Evolutionary conservation across 37 sponge, comb jelly and placozoan species (phyloP), one percentile per base, ranked within the genome.

Genomic region (Haliclona indistincta): DNA sequence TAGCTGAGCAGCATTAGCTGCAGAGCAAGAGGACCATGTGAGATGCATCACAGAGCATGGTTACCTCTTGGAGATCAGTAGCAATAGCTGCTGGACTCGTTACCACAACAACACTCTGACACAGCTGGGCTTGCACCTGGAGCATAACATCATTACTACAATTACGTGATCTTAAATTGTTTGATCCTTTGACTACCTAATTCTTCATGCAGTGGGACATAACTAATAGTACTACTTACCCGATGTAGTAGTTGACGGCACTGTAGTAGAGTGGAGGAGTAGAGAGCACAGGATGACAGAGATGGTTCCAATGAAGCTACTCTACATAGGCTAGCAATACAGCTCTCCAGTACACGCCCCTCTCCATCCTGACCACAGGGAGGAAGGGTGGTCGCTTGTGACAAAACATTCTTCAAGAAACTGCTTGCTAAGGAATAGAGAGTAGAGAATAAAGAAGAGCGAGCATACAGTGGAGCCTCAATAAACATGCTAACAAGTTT

Each of bases 1-100:
- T 86, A 86, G 19, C 64, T 40, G 10, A 77, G 67, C 7, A 77
- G 83, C 41, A 82, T 51, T 41, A 82, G 51, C 83, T 82, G 45
- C 38, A 65, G 47, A 26, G 34, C 26, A 56, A 4, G 34, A 11
- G 4, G 29, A 3, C 3, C 2, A 64, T 35, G 29, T 2, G 3
- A 2, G n/a, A n/a, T n/a, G n/a, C n/a, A n/a, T n/a, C 15, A 17
- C 13, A 47, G 10, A 17, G 51, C 13, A 17, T 47, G 15, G 13
- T 47, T 47, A 47, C 51, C 22, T 65, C 63, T 30, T 22, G 8
- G 33, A 61, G 8, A 61, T 30, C 63, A 61, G 28, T 10, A 61
- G 63, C 63, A 61, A 61, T 30, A 28, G 8, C 33, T 51, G 19
- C 53, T 20, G 53, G 19, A 61, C 10, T 61, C 17, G 32, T 61